Evolutionary conservation across 2,113 vertebrate genomes (phyloP).

Genomic region (Recurvirostra avosetta): DNA sequence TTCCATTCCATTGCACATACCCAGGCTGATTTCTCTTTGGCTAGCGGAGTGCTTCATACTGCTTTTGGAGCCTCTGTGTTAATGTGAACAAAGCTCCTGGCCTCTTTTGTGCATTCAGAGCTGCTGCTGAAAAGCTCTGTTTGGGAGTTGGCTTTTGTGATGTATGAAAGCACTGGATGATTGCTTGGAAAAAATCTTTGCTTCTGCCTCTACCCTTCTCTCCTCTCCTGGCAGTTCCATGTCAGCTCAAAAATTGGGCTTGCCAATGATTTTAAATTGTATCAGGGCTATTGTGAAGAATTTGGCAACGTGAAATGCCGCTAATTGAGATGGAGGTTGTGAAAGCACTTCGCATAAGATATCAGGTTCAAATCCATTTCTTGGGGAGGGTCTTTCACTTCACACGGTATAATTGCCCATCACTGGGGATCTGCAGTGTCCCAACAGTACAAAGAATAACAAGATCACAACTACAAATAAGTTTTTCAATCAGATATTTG

Average conservation of each 20-base stretch:
- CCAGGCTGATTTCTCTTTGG: not conserved
- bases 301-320: not conserved
- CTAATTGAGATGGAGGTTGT: not conserved
- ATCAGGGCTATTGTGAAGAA: not conserved
- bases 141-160: not conserved
- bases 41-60: not conserved
- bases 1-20: not conserved
- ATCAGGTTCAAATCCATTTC: not conserved
- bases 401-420: fast-evolving
- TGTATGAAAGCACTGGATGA: not conserved
- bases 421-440: not conserved
- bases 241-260: not conserved
- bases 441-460: not conserved
- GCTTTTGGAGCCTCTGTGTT: not conserved
- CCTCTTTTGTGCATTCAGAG: not conserved
- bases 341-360: not conserved
- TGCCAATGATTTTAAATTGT: not conserved
- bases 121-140: not conserved
- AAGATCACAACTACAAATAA: not conserved
- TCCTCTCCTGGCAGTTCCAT: not conserved
- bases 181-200: not conserved
- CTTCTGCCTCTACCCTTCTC: not conserved
- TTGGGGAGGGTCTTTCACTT: not conserved
- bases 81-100: not conserved
- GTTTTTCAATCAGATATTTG: not conserved